Evolutionary conservation across 2,888 invertebrate genomes (phyloP).

Genomic region (Deilephila elpenor): DNA sequence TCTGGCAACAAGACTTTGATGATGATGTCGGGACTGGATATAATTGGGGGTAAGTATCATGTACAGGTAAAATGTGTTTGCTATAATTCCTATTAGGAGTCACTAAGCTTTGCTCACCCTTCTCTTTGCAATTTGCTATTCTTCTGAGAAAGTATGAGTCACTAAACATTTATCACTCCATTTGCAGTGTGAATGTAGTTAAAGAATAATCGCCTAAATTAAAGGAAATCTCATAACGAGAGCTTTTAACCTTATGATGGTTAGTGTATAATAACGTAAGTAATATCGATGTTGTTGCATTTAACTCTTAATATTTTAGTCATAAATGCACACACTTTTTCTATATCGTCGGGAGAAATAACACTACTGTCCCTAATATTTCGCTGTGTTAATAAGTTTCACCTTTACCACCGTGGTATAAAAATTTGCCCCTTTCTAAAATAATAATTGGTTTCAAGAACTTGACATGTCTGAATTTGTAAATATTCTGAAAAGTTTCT

Average conservation of each 20-base stretch:
- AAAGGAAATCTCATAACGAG: conserved; percentile 12
- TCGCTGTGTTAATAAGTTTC: neutral
- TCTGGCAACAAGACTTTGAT: too few relatives aligned
- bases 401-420: neutral
- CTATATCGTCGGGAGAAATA: conserved; percentile 29
- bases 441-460: too few relatives aligned
- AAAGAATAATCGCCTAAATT: neutral
- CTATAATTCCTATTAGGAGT: neutral
- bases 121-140: too few relatives aligned
- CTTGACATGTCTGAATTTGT: too few relatives aligned
- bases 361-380: conserved; percentile 10
- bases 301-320: conserved; percentile 8
- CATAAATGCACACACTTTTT: conserved; percentile 21
- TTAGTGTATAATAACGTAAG: conserved; percentile 35
- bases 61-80: neutral
- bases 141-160: too few relatives aligned
- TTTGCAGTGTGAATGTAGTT: too few relatives aligned
- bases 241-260: conserved; percentile 41
- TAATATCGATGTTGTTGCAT: conserved; percentile 34
- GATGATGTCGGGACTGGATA: too few relatives aligned
- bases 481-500: too few relatives aligned
- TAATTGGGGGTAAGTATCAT: neutral
- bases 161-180: too few relatives aligned
- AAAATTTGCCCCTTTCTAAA: neutral
- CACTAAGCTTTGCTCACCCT: too few relatives aligned